phyloP scores from a whole-genome alignment of 2,797 vertebrate species.

The Alfaro cultratus region DNA sequence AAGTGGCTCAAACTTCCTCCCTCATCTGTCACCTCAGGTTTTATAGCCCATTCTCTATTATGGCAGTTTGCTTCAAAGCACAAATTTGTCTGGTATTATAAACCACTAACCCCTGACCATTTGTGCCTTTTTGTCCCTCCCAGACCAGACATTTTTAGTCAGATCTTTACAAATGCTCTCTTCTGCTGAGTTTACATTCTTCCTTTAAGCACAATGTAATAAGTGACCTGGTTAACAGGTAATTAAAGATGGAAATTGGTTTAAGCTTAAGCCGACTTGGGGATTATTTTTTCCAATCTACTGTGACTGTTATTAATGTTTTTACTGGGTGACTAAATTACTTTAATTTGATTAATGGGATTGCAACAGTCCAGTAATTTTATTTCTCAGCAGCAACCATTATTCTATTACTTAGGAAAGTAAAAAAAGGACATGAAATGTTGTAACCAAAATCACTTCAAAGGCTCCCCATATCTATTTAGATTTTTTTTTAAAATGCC shows the following conservation, averaged over 20 bases:
- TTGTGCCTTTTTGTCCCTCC: slow-evolving; percentile 60
- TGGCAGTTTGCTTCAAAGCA: slow-evolving; percentile 49
- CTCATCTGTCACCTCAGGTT: slow-evolving; percentile 67
- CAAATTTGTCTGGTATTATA: slow-evolving; percentile 54
- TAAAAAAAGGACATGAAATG: slow-evolving; percentile 42
- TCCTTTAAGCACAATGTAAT: slow-evolving; percentile 29
- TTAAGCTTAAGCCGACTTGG: slow-evolving; percentile 48
- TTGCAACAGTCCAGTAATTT: slow-evolving; percentile 66
- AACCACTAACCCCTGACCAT: slow-evolving; percentile 67
- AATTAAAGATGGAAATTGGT: slow-evolving; percentile 66
- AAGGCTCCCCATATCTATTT: slow-evolving; percentile 52
- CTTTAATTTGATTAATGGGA: slow-evolving; percentile 69
- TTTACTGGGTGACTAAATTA: slow-evolving; percentile 69
- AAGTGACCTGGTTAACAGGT: slow-evolving; percentile 53
- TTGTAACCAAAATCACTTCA: slow-evolving; percentile 57
- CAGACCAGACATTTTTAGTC: slow-evolving; percentile 32
- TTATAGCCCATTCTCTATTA: slow-evolving; percentile 54
- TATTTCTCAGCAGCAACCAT: slow-evolving; percentile 48
- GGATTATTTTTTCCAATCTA: slow-evolving; percentile 66
- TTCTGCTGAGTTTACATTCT: slow-evolving; percentile 27
- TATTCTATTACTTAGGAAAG: slow-evolving; percentile 60
- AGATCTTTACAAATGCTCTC: slow-evolving; percentile 19
- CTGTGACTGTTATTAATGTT: slow-evolving; percentile 61
- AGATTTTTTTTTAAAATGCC: no score
- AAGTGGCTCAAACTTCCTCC: slow-evolving; percentile 71